These are phyloP conservation scores for Carcharodon carcharias DNA, from an alignment of 2,797 vertebrate species.

Conservation along the genomic window DNA sequence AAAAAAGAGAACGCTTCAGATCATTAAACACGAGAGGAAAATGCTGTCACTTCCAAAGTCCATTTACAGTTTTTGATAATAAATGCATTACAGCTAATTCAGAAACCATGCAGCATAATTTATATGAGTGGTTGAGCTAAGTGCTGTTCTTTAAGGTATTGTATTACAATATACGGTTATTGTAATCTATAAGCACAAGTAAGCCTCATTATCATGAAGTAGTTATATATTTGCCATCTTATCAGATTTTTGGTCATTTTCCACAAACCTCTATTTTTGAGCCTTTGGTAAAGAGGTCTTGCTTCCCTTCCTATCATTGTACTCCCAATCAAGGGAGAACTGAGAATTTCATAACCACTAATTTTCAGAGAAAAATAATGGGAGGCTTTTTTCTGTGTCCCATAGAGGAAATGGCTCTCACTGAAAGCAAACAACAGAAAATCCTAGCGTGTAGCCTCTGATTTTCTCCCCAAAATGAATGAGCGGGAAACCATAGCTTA, in stretches of 20 bases:
- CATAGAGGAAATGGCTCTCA: not conserved
- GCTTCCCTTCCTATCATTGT: not conserved
- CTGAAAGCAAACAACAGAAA: not conserved
- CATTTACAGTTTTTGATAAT: conserved; percentile 9
- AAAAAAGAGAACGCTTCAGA: conserved; percentile 4
- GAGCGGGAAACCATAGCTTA: not conserved
- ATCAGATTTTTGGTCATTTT: not conserved
- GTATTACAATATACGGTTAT: not conserved
- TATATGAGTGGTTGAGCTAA: not conserved
- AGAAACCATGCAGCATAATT: not conserved
- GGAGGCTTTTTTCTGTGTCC: too few relatives aligned
- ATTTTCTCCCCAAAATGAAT: not conserved
- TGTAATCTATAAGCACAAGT: not conserved
- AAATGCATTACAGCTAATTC: conserved; percentile 27
- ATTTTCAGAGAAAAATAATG: not conserved
- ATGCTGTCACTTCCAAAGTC: not conserved
- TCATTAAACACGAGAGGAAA: conserved; percentile 17
- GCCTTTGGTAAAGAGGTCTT: not conserved
- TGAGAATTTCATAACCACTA: not conserved
- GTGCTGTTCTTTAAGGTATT: not conserved
- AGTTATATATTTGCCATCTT: not conserved
- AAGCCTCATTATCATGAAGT: not conserved
- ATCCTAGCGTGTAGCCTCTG: not conserved
- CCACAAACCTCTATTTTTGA: not conserved
- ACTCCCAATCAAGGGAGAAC: not conserved